Conservation (phyloP, 2,888 invertebrate species). For the Ormyrus labotus region DNA sequence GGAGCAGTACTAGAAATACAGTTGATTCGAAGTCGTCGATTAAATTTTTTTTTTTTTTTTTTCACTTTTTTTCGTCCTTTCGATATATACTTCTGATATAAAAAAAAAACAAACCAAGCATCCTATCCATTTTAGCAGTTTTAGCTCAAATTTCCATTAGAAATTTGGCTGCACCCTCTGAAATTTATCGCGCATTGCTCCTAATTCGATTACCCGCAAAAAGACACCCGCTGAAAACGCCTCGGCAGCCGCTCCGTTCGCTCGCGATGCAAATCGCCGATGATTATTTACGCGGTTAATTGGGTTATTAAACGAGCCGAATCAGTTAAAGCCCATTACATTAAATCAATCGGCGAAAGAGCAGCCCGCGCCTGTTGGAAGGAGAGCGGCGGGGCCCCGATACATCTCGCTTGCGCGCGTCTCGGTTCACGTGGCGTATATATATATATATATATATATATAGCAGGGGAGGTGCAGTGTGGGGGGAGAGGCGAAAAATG, state of each 20-base stretch:
- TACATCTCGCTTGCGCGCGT: background rate
- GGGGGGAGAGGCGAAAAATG: slow-evolving; percentile 14
- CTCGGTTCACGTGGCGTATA: no score
- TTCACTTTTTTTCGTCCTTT: background rate
- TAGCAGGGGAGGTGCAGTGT: no score
- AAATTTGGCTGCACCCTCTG: no score
- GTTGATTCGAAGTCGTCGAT: background rate
- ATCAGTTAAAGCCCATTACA: background rate
- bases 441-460: no score
- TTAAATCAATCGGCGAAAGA: slow-evolving; percentile 29
- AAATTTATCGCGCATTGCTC: no score
- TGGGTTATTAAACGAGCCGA: slow-evolving; percentile 20
- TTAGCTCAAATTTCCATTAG: no score
- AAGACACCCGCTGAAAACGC: no score
- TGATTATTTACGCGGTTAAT: slow-evolving; percentile 29
- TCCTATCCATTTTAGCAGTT: no score
- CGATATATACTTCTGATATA: no score
- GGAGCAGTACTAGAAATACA: background rate
- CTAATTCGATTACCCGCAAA: no score
- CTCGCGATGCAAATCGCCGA: background rate
- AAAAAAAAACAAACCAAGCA: no score
- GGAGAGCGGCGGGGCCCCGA: background rate
- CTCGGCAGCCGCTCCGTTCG: background rate
- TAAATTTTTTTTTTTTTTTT: background rate
- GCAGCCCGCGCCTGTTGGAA: background rate